phyloP scores from a whole-genome alignment of 2,888 invertebrate genomes.

The Drosophila mimica region DNA sequence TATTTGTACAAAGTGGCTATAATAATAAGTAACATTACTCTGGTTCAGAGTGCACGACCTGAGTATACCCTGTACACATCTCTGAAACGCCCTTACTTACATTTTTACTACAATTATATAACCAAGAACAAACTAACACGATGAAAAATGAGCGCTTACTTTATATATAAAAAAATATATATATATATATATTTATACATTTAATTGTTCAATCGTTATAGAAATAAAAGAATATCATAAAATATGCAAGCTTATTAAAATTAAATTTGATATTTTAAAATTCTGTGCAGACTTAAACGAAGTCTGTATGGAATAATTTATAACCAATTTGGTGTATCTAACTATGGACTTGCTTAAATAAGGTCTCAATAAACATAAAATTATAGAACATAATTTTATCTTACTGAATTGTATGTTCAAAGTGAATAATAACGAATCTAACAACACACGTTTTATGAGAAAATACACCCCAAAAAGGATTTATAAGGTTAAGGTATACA shows the following conservation, averaged over 20 bases:
- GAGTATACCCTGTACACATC: neutral
- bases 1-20: neutral
- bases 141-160: neutral
- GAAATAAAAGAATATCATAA: neutral
- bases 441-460: neutral
- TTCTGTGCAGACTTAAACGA: neutral
- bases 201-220: no score
- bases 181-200: neutral
- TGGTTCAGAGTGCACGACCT: neutral
- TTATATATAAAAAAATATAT: neutral
- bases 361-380: neutral
- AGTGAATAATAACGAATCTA: no score
- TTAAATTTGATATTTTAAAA: neutral
- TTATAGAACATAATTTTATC: neutral
- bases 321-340: neutral
- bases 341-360: neutral
- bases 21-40: neutral
- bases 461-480: neutral
- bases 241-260: neutral
- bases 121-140: neutral
- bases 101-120: neutral
- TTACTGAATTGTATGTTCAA: neutral
- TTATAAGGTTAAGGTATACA: no score
- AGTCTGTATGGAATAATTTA: neutral
- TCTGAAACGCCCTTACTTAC: neutral